Evolutionary conservation across 2,113 vertebrate genomes (phyloP).

Genomic region (Brienomyrus brachyistius): DNA sequence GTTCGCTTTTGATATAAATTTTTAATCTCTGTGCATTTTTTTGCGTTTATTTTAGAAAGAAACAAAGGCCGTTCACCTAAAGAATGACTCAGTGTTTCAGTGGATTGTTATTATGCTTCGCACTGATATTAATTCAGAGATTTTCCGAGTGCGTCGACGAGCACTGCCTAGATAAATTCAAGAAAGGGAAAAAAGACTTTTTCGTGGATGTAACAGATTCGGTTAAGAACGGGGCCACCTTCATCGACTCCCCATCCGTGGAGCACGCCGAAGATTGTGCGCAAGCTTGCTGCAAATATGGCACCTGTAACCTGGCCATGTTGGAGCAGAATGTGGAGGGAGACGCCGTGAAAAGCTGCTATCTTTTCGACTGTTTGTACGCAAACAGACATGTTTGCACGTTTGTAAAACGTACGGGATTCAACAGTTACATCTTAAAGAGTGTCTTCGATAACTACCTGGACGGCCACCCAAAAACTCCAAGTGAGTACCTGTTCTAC

Average conservation of each 20-base stretch:
- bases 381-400: conserved; percentile 73
- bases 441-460: conserved; percentile 58
- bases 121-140: background rate
- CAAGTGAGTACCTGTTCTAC: conserved; percentile 5
- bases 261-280: conserved; percentile 56
- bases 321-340: conserved; percentile 47
- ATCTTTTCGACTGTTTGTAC: conserved; percentile 76
- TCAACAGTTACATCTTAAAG: conserved; percentile 59
- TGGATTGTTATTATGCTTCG: background rate
- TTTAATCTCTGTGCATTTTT: background rate
- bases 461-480: background rate
- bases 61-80: background rate
- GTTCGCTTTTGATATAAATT: background rate
- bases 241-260: conserved; percentile 54
- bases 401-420: conserved; percentile 67
- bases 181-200: conserved; percentile 54
- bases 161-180: conserved; percentile 39
- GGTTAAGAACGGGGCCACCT: conserved; percentile 67
- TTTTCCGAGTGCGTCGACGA: background rate
- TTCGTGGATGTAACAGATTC: conserved; percentile 73
- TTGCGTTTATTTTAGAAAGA: background rate
- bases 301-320: conserved; percentile 72
- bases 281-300: conserved; percentile 61
- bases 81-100: background rate
- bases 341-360: conserved; percentile 52